Evolutionary conservation across 2,113 vertebrate genomes (phyloP).

Genomic region (Oncorhynchus keta): DNA sequence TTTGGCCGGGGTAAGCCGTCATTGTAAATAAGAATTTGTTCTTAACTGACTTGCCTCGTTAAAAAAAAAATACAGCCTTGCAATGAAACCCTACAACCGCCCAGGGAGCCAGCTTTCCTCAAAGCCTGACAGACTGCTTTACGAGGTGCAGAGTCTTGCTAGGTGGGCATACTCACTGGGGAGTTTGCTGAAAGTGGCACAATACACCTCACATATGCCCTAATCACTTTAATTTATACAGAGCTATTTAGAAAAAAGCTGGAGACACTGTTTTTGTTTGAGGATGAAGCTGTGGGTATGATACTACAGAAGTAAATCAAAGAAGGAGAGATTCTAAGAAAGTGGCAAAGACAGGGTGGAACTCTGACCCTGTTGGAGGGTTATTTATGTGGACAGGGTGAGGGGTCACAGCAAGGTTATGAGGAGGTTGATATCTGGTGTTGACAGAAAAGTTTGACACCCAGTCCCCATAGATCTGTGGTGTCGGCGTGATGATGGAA

Average conservation of each 20-base stretch:
- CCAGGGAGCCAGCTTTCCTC: constrained; percentile 48
- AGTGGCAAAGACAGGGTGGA: constrained; percentile 10
- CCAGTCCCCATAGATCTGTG: constrained; percentile 35
- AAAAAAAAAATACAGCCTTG: constrained; percentile 28
- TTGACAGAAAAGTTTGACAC: constrained; percentile 62
- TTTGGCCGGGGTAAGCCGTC: too few species aligned
- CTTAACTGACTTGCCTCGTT: too few species aligned
- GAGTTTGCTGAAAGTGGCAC: constrained; percentile 67
- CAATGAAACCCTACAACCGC: constrained; percentile 67
- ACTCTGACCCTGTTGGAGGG: constrained; percentile 48
- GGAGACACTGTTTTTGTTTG: constrained; percentile 31
- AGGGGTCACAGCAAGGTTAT: constrained; percentile 59
- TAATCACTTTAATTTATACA: constrained; percentile 55
- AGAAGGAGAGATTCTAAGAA: constrained; percentile 25
- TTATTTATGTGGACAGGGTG: constrained; percentile 64
- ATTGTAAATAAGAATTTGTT: too few species aligned
- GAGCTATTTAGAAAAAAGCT: constrained; percentile 52
- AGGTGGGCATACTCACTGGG: constrained; percentile 64
- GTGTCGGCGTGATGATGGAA: constrained; percentile 31
- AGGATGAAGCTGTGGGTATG: constrained; percentile 47
- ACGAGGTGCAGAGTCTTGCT: constrained; percentile 68
- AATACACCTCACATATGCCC: constrained; percentile 54
- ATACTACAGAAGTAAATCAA: constrained; percentile 60
- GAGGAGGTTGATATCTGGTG: constrained; percentile 54
- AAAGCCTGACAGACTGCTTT: constrained; percentile 61